Percentiles rank a stretch among this genome's conserved stretches.
phyloP scores from a whole-genome alignment of 2,888 invertebrate species.

The Zaprionus obscuricornis region DNA sequence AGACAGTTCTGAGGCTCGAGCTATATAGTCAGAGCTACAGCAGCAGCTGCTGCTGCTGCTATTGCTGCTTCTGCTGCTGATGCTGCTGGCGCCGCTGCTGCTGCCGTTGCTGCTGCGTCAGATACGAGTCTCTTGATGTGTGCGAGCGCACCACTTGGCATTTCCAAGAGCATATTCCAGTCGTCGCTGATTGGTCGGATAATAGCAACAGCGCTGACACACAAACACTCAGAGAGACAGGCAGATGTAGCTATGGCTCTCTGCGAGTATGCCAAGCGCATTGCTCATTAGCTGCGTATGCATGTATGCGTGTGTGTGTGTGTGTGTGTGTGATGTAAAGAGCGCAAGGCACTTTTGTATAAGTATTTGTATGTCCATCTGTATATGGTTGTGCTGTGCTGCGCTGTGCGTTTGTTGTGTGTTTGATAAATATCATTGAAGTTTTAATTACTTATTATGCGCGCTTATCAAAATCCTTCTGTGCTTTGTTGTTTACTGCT shows the following conservation, averaged over 20 bases:
- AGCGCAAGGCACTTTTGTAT: background rate
- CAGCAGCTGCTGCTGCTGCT: constrained; percentile 21
- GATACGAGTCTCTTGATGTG: constrained; percentile 7
- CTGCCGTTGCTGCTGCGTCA: constrained; percentile 18
- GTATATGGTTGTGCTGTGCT: constrained; percentile 14
- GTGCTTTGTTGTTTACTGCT: constrained; percentile 16
- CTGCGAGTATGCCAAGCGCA: constrained; percentile 26
- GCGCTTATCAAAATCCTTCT: constrained; percentile 53
- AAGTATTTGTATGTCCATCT: constrained; percentile 5
- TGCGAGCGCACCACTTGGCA: constrained; percentile 23
- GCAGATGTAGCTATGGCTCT: constrained; percentile 2
- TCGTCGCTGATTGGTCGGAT: constrained; percentile 68
- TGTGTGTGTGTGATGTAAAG: constrained; percentile 4
- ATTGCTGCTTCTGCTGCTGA: constrained; percentile 22
- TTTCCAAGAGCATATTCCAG: constrained; percentile 56
- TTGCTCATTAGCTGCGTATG: constrained; percentile 37
- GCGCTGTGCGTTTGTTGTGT: constrained; percentile 13
- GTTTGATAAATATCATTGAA: constrained; percentile 58
- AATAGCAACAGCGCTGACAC: constrained; percentile 36
- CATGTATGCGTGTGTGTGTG: constrained; percentile 2
- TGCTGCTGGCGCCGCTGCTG: constrained; percentile 24
- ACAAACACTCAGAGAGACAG: constrained; percentile 18
- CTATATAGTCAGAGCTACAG: constrained; percentile 12
- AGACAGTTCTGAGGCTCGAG: constrained; percentile 13
- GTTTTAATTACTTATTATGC: constrained; percentile 66